These are phyloP conservation scores for Psittacus erithacus DNA, from an alignment of 2,113 vertebrate species.

Conservation along the genomic window DNA sequence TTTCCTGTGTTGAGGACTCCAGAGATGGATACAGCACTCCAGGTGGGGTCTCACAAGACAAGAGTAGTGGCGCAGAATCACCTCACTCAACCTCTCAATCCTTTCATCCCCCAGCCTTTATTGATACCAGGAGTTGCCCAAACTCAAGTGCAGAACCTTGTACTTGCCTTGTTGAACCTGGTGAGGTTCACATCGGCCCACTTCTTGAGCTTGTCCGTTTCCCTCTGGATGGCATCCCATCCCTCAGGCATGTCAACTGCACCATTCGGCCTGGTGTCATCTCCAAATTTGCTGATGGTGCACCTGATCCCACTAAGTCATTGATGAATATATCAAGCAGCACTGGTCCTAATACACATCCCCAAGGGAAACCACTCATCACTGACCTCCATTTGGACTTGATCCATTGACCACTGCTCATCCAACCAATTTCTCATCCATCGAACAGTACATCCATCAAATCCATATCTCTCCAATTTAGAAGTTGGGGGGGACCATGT, in stretches of 20 bases:
- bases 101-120: not conserved
- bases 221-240: not conserved
- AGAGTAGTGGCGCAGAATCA: not conserved
- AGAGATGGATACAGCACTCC: not conserved
- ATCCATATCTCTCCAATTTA: not conserved
- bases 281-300: not conserved
- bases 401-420: not conserved
- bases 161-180: not conserved
- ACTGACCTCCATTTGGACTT: no score
- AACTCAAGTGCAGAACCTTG: not conserved
- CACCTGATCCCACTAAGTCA: not conserved
- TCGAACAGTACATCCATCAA: not conserved
- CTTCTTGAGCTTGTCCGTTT: not conserved
- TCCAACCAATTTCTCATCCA: not conserved
- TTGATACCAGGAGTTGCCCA: not conserved
- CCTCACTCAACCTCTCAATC: not conserved
- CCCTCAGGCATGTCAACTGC: rapidly evolving
- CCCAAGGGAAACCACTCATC: not conserved
- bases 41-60: not conserved
- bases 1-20: not conserved
- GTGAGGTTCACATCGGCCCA: not conserved
- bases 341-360: not conserved
- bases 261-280: not conserved
- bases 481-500: not conserved
- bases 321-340: not conserved